Evolutionary conservation across 2,888 invertebrate genomes (phyloP), one percentile per base, ranked within the genome.

Genomic region (Caenorhabditis plicata): DNA sequence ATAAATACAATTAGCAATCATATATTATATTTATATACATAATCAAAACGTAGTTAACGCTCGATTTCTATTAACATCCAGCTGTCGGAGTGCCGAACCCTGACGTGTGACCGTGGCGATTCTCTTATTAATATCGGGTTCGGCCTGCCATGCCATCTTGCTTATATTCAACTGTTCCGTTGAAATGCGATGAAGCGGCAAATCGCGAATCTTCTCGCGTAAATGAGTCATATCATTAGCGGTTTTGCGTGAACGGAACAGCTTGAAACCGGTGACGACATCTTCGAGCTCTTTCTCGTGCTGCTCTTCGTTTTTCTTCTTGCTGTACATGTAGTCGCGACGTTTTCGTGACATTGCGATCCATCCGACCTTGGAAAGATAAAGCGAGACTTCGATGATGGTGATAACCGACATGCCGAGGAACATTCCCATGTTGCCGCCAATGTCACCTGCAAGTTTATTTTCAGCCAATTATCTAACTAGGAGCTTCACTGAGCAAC

Each of bases 381-480:
- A 77, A 19, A 77, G 61, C 32, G 67, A 38, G 4, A 75, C 32
- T 49, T 77, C 77, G 33, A 67, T 62, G 22, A 73, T 51, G 0
- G 76, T 75, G 19, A 77, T 46, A 15, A 77, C 52, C 11, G 67
- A 68, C 74, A 77, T 77, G 25, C 77, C 77, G 52, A 78, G 51
- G 48, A 74, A 77, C 55, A 77, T 55, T 13, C 77, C 77, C 71
- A 77, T 71, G 29, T 74, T 77, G 9, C 77, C 77, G 40, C 77
- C 77, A 35, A 77, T 74, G 57, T 74, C 69, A 51, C 68, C 68
- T 68, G 11, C 17, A 9, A 9, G 39, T 4, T 7, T 4, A 22
- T 39, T 39, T 15, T 39, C 4, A 11, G 20, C 15, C 13, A 9
- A 15, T 22, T 19, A 39, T 22, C n/a, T 23, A 17, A n/a, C n/a